Percentiles rank a stretch among this genome's conserved stretches.
Conservation (phyloP, 2,888 invertebrate species). For the Oxyteleia sp. region DNA sequence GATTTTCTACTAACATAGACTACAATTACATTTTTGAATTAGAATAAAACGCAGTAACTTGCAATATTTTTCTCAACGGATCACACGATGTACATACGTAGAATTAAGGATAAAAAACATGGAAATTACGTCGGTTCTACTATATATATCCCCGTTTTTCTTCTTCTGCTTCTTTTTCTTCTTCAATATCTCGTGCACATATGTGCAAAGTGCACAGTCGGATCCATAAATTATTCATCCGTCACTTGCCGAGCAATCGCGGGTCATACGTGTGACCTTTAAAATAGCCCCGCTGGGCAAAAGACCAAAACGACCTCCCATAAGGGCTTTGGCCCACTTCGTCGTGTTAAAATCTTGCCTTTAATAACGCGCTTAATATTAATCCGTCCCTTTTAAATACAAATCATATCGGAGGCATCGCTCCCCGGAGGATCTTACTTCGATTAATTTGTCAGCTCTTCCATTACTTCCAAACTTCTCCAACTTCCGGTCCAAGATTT, state of each 20-base stretch:
- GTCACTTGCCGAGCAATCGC: conserved; percentile 30
- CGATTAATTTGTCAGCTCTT: neutral
- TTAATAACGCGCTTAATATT: conserved; percentile 7
- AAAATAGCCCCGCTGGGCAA: conserved; percentile 25
- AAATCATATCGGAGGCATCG: neutral
- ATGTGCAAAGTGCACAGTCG: conserved; percentile 34
- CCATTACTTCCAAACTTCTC: no score
- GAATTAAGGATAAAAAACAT: no score
- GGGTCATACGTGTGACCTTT: conserved; percentile 49
- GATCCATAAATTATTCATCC: conserved; percentile 48
- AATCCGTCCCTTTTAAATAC: neutral
- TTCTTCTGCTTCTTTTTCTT: conserved; percentile 27
- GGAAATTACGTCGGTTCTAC: no score
- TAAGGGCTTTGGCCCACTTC: conserved; percentile 6
- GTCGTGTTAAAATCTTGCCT: neutral
- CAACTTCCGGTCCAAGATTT: no score
- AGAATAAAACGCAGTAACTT: no score
- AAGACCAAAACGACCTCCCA: conserved; percentile 19
- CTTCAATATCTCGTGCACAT: conserved; percentile 17
- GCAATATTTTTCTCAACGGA: no score
- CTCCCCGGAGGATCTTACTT: neutral
- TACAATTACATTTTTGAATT: no score
- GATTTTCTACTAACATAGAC: no score
- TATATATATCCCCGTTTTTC: no score
- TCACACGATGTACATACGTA: no score